These are phyloP conservation scores for Cynaeus angustus DNA, from an alignment of 2,888 invertebrate species.

Conservation along the genomic window DNA sequence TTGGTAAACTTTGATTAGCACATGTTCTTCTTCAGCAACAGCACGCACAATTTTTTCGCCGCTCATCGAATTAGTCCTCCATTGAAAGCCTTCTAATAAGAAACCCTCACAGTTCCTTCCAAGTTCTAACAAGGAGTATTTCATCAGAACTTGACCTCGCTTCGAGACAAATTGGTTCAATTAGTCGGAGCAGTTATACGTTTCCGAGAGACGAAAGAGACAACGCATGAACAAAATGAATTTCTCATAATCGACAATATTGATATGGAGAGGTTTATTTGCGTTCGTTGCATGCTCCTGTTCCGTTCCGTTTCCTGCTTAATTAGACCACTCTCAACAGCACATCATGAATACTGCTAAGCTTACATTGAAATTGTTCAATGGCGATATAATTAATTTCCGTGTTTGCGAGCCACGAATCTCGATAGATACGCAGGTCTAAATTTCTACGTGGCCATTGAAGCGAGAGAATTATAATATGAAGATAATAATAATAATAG, in stretches of 20 bases:
- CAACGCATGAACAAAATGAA: constrained; percentile 35
- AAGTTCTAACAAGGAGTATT: constrained; percentile 28
- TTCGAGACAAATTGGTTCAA: constrained; percentile 39
- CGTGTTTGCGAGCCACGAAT: constrained; percentile 24
- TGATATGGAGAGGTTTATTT: constrained; percentile 46
- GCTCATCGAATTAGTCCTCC: constrained; percentile 20
- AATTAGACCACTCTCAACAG: constrained; percentile 50
- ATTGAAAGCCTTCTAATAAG: constrained; percentile 26
- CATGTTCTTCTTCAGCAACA: background rate
- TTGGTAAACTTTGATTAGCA: constrained; percentile 6
- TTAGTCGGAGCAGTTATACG: constrained; percentile 29
- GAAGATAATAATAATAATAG: too few relatives aligned
- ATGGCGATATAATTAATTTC: constrained; percentile 46
- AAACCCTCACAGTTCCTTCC: constrained; percentile 4
- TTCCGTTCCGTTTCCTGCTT: constrained; percentile 48
- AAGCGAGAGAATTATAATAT: too few relatives aligned
- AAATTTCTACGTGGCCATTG: constrained; percentile 6
- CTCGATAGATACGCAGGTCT: constrained; percentile 16
- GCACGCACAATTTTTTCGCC: constrained; percentile 18
- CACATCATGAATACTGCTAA: constrained; percentile 47
- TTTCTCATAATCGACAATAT: constrained; percentile 37
- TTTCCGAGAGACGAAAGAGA: constrained; percentile 8
- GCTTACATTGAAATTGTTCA: constrained; percentile 43
- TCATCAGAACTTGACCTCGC: constrained; percentile 32
- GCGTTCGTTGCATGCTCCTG: constrained; percentile 47